Evolutionary conservation across 2,797 vertebrate genomes (phyloP).

Genomic region (Thunnus albacares): DNA sequence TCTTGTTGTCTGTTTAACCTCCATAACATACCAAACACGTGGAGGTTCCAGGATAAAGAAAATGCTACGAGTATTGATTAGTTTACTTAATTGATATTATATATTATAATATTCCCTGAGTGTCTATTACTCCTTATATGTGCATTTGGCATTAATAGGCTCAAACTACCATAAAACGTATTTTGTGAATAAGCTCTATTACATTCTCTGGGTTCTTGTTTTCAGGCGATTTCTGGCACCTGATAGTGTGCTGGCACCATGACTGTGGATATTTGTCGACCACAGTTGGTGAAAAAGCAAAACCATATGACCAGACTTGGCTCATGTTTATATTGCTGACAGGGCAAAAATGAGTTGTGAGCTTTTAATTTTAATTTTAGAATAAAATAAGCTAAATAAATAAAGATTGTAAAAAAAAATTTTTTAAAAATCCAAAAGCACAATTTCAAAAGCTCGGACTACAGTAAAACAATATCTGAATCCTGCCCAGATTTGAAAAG

Average conservation of each 20-base stretch:
- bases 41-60: not conserved
- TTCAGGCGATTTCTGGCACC: constrained; percentile 10
- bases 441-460: not conserved
- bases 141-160: not conserved
- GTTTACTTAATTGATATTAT: not conserved
- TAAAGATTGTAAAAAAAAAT: not conserved
- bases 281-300: constrained; percentile 41
- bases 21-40: not conserved
- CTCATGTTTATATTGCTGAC: constrained; percentile 46
- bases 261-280: constrained; percentile 30
- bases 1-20: not conserved
- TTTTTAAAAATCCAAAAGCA: not conserved
- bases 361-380: not conserved
- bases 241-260: constrained; percentile 18
- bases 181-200: not conserved
- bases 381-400: constrained; percentile 24
- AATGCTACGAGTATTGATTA: not conserved
- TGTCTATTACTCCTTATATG: not conserved
- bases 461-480: constrained; percentile 3
- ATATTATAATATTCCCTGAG: too few species aligned
- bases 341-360: constrained; percentile 27
- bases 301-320: constrained; percentile 47
- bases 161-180: not conserved
- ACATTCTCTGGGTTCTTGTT: too few species aligned
- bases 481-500: constrained; percentile 6